These are phyloP conservation scores for Prinia subflava DNA, from an alignment of 2,113 vertebrate species.

Conservation along the genomic window DNA sequence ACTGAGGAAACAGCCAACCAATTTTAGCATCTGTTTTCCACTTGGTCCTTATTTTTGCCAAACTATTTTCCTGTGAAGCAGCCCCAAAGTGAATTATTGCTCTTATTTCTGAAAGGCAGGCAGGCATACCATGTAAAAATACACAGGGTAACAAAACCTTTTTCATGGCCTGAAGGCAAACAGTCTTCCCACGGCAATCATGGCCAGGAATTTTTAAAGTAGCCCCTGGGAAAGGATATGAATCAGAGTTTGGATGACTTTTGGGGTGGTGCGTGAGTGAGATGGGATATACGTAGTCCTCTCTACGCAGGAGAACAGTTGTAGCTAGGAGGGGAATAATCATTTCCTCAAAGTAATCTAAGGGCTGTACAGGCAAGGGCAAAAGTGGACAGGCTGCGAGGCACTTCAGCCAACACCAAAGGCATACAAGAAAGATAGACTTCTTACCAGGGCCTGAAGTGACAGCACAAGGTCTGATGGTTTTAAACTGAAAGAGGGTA, in stretches of 20 bases:
- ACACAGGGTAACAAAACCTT: neutral
- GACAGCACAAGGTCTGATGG: neutral
- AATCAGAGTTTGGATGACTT: constrained; percentile 30
- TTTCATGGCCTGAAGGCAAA: neutral
- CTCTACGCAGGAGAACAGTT: neutral
- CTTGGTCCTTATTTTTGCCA: neutral
- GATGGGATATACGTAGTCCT: neutral
- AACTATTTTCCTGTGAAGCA: constrained; percentile 22
- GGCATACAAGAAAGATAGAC: neutral
- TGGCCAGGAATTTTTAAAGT: constrained; percentile 17
- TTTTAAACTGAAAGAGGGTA: neutral
- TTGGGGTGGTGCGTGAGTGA: neutral
- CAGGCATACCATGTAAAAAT: neutral
- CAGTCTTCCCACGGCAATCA: neutral
- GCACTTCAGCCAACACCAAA: neutral
- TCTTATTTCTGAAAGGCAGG: neutral
- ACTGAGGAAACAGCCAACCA: neutral
- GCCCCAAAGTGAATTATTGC: neutral
- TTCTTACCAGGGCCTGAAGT: neutral
- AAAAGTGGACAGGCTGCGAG: neutral
- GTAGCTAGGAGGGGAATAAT: neutral
- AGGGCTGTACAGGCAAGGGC: neutral
- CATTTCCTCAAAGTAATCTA: neutral
- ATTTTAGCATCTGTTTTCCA: constrained; percentile 2
- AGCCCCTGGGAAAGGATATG: constrained; percentile 6